phyloP scores from a whole-genome alignment of 92 coral and sea anemone genomes.

The Epizoanthus stellaris region DNA sequence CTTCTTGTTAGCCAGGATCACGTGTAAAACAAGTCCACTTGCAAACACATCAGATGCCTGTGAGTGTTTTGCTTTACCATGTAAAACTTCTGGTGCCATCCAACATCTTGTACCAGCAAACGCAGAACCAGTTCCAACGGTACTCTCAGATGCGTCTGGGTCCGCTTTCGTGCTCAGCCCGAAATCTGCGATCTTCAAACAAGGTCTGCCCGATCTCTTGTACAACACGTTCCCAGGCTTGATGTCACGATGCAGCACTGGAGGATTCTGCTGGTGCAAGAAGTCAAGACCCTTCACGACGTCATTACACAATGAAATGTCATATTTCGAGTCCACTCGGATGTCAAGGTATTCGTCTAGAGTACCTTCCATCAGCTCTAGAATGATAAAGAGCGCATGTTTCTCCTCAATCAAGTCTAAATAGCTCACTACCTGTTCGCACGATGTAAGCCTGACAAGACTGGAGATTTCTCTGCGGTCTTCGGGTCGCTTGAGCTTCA shows the following conservation, averaged over 20 bases:
- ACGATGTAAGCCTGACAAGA: background rate
- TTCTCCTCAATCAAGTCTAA: background rate
- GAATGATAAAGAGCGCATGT: background rate
- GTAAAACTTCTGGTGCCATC: conserved; percentile 28
- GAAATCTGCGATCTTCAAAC: conserved; percentile 33
- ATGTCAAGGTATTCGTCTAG: background rate
- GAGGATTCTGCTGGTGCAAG: too few species aligned
- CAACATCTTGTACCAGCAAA: conserved; percentile 12
- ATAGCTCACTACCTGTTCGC: background rate
- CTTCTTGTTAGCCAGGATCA: conserved; percentile 2
- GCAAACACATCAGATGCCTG: conserved; percentile 17
- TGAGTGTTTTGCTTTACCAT: conserved; percentile 1
- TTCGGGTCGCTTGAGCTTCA: background rate
- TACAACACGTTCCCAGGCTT: too few species aligned
- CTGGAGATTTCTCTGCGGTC: background rate
- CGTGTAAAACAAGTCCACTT: conserved; percentile 13
- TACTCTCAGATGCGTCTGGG: background rate
- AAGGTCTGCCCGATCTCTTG: background rate
- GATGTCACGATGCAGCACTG: too few species aligned
- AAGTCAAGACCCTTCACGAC: too few species aligned
- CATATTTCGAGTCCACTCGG: background rate
- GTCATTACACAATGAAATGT: too few species aligned
- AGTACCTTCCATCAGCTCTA: background rate
- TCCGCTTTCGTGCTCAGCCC: conserved; percentile 21
- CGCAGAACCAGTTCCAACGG: too few species aligned